Conservation (phyloP, 2,797 vertebrate genomes). For the Syncerus caffer region DNA sequence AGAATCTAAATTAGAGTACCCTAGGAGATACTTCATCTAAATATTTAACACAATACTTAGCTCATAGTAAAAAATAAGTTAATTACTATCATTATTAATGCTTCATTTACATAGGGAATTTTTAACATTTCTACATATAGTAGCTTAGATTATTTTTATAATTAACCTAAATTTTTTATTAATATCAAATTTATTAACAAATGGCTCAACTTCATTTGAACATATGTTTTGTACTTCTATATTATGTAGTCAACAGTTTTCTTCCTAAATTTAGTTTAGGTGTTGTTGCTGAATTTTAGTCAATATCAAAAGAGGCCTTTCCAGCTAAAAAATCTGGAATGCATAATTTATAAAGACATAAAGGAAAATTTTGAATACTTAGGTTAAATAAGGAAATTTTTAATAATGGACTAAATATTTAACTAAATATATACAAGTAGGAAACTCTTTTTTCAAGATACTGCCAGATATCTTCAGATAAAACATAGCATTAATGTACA, state of each 20-base stretch:
- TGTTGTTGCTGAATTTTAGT: background rate
- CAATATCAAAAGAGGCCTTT: background rate
- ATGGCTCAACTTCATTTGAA: background rate
- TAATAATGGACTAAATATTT: background rate
- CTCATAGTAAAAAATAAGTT: too few species aligned
- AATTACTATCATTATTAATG: background rate
- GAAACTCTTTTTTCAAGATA: background rate
- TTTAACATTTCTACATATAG: background rate
- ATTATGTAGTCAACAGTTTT: background rate
- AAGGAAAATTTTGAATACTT: background rate
- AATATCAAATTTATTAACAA: background rate
- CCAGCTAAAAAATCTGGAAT: background rate
- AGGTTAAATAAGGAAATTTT: background rate
- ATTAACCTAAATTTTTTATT: background rate
- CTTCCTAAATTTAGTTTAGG: background rate
- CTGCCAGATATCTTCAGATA: background rate
- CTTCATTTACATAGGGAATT: background rate
- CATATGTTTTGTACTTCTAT: background rate
- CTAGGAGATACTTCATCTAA: too few species aligned
- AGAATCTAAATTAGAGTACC: background rate
- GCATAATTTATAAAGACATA: background rate
- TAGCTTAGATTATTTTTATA: background rate
- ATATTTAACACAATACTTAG: too few species aligned
- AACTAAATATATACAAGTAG: background rate
- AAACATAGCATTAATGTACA: background rate